Conservation (phyloP, 1,140 invertebrate genomes). For the Drosophila sp. region DNA sequence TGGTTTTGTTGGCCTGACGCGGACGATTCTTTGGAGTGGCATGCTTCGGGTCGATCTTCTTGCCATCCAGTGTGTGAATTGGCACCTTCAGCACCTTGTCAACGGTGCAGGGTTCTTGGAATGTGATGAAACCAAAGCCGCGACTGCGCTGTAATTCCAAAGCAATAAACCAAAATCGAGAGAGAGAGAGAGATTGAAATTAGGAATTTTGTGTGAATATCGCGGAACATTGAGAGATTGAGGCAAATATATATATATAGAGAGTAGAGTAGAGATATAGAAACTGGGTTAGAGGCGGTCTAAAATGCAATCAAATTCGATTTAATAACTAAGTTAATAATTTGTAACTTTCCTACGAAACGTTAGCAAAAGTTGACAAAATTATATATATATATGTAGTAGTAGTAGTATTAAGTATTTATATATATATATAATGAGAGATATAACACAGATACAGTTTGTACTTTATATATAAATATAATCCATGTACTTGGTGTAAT, state of each 20-base stretch:
- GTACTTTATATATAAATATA: constrained; percentile 50
- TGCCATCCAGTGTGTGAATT: constrained; percentile 96
- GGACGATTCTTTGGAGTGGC: constrained; percentile 95
- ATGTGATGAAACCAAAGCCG: constrained; percentile 97
- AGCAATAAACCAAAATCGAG: constrained; percentile 2
- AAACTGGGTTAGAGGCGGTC: constrained; percentile 58
- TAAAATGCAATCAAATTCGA: constrained; percentile 63
- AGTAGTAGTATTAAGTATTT: constrained; percentile 27
- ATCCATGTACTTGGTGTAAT: constrained; percentile 4
- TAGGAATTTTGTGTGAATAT: constrained; percentile 17
- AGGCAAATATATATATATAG: constrained; percentile 9
- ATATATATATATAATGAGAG: constrained; percentile 43
- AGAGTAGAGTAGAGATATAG: neutral
- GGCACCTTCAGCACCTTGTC: constrained; percentile 95
- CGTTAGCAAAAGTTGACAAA: constrained; percentile 80
- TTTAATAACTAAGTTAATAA: constrained; percentile 69
- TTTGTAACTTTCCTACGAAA: constrained; percentile 72
- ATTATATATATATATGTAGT: constrained; percentile 59
- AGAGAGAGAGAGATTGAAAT: constrained; percentile 29
- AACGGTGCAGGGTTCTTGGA: constrained; percentile 93
- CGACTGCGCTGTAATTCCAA: constrained; percentile 91
- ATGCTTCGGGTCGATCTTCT: constrained; percentile 97
- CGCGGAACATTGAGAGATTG: neutral
- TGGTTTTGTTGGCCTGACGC: constrained; percentile 92
- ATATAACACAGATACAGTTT: constrained; percentile 54